Conservation (phyloP, 2,113 vertebrate genomes). For the Cisticola juncidis region DNA sequence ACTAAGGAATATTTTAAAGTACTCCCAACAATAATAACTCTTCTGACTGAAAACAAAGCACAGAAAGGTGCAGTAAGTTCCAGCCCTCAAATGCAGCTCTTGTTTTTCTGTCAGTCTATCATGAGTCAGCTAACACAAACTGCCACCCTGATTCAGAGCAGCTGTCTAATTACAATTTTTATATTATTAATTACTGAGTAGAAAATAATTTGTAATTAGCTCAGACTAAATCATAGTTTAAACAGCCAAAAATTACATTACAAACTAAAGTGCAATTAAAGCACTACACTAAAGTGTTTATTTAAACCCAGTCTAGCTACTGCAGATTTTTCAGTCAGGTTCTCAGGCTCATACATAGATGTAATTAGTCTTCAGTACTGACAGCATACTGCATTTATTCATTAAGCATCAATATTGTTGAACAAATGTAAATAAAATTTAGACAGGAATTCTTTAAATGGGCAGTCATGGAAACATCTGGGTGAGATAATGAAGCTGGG, state of each 20-base stretch:
- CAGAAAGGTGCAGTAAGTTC: background rate
- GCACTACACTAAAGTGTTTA: constrained; percentile 97
- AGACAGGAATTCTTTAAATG: constrained; percentile 79
- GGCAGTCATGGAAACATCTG: constrained; percentile 81
- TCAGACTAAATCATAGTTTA: constrained; percentile 94
- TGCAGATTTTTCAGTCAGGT: constrained; percentile 84
- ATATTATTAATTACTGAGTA: constrained; percentile 95
- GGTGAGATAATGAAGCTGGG: constrained; percentile 68
- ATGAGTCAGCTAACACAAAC: constrained; percentile 82
- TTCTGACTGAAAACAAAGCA: background rate
- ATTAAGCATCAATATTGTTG: constrained; percentile 82
- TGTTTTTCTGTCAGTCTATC: constrained; percentile 80
- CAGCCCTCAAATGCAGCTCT: constrained; percentile 27
- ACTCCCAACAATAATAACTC: background rate
- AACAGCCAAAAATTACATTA: constrained; percentile 90
- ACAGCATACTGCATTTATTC: constrained; percentile 81
- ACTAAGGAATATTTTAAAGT: background rate
- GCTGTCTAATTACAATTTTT: constrained; percentile 97
- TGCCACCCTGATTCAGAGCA: constrained; percentile 83
- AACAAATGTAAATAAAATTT: constrained; percentile 83
- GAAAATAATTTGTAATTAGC: constrained; percentile 98
- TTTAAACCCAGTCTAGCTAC: constrained; percentile 91
- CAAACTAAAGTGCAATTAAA: constrained; percentile 94
- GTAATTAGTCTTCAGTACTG: constrained; percentile 84
- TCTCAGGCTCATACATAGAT: constrained; percentile 76